Base-by-base conservation (phyloP, 2,113 vertebrate genomes). In the Aythya baeri region DNA sequence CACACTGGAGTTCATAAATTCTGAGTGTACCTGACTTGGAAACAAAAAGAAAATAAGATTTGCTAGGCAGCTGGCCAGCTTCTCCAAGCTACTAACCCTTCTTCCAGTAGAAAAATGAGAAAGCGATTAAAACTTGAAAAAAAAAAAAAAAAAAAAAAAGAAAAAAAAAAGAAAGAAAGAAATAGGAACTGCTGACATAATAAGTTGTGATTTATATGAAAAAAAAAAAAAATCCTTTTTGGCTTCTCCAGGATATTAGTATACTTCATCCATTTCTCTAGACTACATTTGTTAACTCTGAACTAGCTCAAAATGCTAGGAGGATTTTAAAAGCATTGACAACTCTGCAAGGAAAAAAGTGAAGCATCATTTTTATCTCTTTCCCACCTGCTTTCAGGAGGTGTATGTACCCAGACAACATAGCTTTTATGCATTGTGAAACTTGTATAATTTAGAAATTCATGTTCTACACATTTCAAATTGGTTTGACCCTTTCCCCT, bases 211-310 rank as follows among this genome's bases (percentile, higher is more conserved):
- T 93, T 96, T 93, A 93, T 92, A 89, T 93, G 44, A 84, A 97
- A 97, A 97, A 63, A 97, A 97, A 97, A 63, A 84, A 97, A 97
- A 97, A 88, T 80, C 41, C 11, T 38, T 85, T 81, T 86, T 83
- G 71, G 23, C 86, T 90, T 92, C 93, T 94, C 82, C 34, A 84
- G 44, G 75, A 72, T 67, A 83, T 91, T 95, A 86, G 22, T 72
- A 41, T 38, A 72, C 65, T 66, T 81, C 80, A 57, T 82, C 61
- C 43, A 79, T 83, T 93, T 96, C 70, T 67, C 49, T 85, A 23
- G 86, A 93, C 88, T 86, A 57, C n/a, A 52, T 83, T 84, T 83
- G 8, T 92, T 94, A 94, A 92, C 75, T 91, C 54, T 55, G 86
- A 96, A 97, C 83, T 59, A 93, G 41, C 76, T 95, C 44, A 87